Base-by-base conservation (phyloP, 2,113 vertebrate genomes). In the Seriola quinqueradiata region DNA sequence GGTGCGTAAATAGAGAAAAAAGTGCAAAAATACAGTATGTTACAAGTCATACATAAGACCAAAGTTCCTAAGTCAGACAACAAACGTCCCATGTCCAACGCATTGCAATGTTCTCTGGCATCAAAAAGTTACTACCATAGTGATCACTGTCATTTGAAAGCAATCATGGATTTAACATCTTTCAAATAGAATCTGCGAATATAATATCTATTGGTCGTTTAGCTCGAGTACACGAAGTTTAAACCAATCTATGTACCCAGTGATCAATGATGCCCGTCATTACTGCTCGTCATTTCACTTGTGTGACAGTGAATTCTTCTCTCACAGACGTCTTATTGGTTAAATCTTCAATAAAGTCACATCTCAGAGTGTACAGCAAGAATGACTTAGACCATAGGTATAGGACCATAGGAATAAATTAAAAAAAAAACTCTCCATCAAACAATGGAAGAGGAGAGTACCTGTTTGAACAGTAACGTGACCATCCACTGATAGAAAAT, bases 401-500 rank as follows among this genome's bases (percentile, higher is more conserved):
- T 42, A 11, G 28, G 2, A 28, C 28, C 28, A 28, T 28, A 28
- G 28, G 28, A 2, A 28, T n/a, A 4, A n/a, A 63, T 14, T 12
- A 0, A 42, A 55, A 54, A n/a, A n/a, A 32, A 25, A 13, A 14
- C 60, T 50, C 21, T 50, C 21, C 21, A 3, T 21, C 1, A 21
- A 68, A 14, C 58, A 46, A 40, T 19, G 14, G 40, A 63, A 48
- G 32, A 74, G 42, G 14, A 21, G 19, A 46, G 34, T 13, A n/a
- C 12, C 34, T 54, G 59, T 38, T n/a, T 23, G 32, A 75, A 19
- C 34, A 57, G n/a, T 50, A 1, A 70, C 12, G 9, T 74, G 71
- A 77, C 21, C 68, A 38, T 60, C 34, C 38, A 44, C 21, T 23
- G 55, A 86, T 50, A 70, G 77, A 44, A 83, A 60, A 65, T 36